A percentile compares a stretch with the other conserved stretches of the same genome.
phyloP scores from a whole-genome alignment of 2,113 vertebrate species.

The Centrocercus urophasianus region DNA sequence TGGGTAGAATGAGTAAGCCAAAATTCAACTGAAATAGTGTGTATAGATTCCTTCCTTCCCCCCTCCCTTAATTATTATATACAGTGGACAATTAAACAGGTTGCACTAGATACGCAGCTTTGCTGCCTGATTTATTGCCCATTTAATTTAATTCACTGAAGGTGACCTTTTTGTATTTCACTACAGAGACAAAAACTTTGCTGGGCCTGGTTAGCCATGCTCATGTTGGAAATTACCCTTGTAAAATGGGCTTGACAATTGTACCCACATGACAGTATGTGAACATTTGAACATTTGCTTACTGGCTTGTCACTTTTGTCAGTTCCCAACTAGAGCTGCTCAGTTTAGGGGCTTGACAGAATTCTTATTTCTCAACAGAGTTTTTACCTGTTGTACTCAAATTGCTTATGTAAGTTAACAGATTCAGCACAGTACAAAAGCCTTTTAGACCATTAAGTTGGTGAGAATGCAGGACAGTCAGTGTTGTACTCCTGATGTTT shows the following conservation, averaged over 20 bases:
- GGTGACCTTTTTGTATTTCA: conserved; percentile 62
- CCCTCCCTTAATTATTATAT: neutral
- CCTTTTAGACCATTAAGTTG: neutral
- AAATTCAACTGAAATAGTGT: neutral
- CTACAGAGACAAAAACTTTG: neutral
- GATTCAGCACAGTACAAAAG: neutral
- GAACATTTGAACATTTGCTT: neutral
- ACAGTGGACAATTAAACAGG: conserved; percentile 22
- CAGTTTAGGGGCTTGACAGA: neutral
- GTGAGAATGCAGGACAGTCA: neutral
- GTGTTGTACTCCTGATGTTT: neutral
- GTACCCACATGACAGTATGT: neutral
- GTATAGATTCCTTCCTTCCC: neutral
- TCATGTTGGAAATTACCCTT: neutral
- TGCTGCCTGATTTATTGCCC: conserved; percentile 57
- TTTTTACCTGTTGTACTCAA: neutral
- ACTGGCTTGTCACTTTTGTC: neutral
- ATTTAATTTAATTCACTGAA: conserved; percentile 66
- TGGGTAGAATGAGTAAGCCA: neutral
- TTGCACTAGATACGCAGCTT: neutral
- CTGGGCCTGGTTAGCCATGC: neutral
- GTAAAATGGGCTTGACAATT: neutral
- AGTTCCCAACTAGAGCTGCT: neutral
- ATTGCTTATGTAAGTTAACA: neutral
- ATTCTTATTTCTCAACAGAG: neutral